These are phyloP conservation scores for Apocheima hispidaria DNA, from an alignment of 2,888 invertebrate genomes.

Conservation along the genomic window DNA sequence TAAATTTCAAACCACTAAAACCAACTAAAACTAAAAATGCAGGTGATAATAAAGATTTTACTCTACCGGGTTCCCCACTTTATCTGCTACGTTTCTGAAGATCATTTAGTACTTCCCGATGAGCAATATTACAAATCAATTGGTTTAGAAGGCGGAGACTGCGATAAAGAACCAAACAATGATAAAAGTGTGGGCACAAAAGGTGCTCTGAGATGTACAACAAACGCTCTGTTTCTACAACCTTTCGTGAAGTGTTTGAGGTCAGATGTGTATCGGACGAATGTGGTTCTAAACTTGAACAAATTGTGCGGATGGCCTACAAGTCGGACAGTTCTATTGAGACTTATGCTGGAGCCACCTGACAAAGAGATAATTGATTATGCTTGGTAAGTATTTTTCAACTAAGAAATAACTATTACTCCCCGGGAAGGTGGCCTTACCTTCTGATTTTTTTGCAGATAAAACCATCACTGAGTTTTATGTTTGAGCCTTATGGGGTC, in stretches of 20 bases:
- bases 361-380: constrained; percentile 89
- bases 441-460: no score
- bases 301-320: constrained; percentile 55
- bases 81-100: constrained; percentile 65
- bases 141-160: constrained; percentile 60
- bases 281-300: constrained; percentile 64
- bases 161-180: constrained; percentile 52
- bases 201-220: constrained; percentile 54
- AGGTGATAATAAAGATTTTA: constrained; percentile 65
- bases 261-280: constrained; percentile 66
- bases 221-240: constrained; percentile 68
- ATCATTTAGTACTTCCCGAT: constrained; percentile 60
- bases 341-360: constrained; percentile 85
- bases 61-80: constrained; percentile 68
- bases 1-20: no score
- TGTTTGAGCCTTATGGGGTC: no score
- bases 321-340: constrained; percentile 64
- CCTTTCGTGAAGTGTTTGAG: constrained; percentile 71
- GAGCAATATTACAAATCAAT: constrained; percentile 60
- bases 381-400: constrained; percentile 84
- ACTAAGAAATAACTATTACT: neutral
- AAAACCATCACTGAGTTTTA: no score
- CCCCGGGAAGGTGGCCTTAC: no score
- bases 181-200: constrained; percentile 45
- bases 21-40: constrained; percentile 65